Conservation (phyloP, 2,888 invertebrate species). For the Cosmorhoe ocellata region DNA sequence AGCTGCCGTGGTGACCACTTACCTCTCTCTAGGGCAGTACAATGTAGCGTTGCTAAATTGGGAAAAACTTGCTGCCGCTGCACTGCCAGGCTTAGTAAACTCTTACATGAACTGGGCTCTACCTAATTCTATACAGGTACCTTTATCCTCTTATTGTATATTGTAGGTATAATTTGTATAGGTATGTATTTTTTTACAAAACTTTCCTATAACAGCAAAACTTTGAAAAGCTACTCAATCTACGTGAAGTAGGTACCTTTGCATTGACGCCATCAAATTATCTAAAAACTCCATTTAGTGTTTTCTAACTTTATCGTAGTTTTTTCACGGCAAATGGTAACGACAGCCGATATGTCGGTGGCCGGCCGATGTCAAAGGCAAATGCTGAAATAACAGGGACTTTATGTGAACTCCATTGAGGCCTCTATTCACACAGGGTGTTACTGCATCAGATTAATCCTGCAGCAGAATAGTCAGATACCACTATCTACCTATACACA, state of each 20-base stretch:
- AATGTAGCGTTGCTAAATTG: conserved; percentile 71
- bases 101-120: conserved; percentile 67
- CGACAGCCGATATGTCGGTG: no score
- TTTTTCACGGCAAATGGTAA: not conserved
- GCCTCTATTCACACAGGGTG: not conserved
- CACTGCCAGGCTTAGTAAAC: conserved; percentile 43
- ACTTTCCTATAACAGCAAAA: not conserved
- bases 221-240: conserved; percentile 2
- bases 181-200: not conserved
- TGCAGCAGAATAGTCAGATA: no score
- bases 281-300: no score
- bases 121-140: conserved; percentile 67
- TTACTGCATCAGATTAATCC: not conserved
- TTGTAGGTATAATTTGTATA: not conserved
- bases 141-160: no score
- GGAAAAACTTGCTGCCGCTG: conserved; percentile 60
- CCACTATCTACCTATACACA: not conserved
- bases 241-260: not conserved
- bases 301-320: no score
- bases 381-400: no score
- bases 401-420: not conserved
- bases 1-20: conserved; percentile 50
- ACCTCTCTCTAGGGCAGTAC: conserved; percentile 49
- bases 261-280: no score
- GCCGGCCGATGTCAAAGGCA: no score